Evolutionary conservation across 1,140 invertebrate genomes (phyloP).

Genomic region (Dendroctonus ponderosae): DNA sequence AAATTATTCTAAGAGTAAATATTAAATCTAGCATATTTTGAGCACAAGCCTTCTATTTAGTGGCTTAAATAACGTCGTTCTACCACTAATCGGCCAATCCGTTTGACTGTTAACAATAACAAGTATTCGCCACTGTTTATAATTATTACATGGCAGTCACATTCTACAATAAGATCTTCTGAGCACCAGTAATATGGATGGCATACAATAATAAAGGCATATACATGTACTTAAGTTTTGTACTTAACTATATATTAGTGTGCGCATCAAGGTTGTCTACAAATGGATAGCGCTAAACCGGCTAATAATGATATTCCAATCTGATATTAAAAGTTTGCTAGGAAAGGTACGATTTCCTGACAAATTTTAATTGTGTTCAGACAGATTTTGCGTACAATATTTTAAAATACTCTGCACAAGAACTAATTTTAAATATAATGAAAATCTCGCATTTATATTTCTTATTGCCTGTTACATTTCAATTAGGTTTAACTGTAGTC

Average conservation of each 20-base stretch:
- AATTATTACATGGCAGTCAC: slow-evolving; percentile 24
- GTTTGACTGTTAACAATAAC: background rate
- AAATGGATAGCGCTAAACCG: background rate
- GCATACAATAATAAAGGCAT: slow-evolving; percentile 35
- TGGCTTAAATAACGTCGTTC: background rate
- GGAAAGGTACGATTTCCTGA: no score
- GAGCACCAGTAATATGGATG: slow-evolving; percentile 34
- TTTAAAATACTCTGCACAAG: no score
- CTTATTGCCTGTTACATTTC: slow-evolving; percentile 3
- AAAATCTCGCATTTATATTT: no score
- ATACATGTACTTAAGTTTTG: slow-evolving; percentile 21
- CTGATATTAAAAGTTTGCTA: no score
- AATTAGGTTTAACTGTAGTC: slow-evolving; percentile 28
- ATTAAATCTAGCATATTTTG: slow-evolving; percentile 12
- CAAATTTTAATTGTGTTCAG: no score
- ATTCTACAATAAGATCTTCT: slow-evolving; percentile 28
- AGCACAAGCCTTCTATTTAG: slow-evolving; percentile 4
- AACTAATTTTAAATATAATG: no score
- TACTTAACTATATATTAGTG: slow-evolving; percentile 25
- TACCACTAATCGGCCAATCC: background rate
- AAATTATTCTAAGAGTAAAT: background rate
- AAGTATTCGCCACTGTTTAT: slow-evolving; percentile 15
- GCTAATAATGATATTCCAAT: no score
- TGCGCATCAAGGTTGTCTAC: slow-evolving; percentile 19
- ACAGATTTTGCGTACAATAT: no score